These are phyloP conservation scores for Pandemis cinnamomeana DNA, from an alignment of 2,888 invertebrate genomes.

Conservation along the genomic window DNA sequence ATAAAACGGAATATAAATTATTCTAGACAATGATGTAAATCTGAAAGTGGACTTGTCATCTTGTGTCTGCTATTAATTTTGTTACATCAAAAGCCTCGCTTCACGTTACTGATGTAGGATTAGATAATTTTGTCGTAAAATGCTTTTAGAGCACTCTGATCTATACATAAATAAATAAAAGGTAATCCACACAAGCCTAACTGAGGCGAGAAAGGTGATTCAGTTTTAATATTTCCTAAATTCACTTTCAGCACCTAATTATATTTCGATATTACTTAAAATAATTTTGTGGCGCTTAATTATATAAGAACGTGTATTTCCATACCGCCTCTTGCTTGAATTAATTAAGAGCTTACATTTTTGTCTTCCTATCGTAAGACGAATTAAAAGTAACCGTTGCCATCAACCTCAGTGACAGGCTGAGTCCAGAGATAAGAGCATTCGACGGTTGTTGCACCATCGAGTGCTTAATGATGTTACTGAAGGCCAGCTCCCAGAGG, in stretches of 20 bases:
- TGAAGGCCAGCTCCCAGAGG: background rate
- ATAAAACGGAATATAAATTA: background rate
- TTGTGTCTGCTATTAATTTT: background rate
- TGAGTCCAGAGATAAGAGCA: slow-evolving; percentile 2
- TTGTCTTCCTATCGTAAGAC: background rate
- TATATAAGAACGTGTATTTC: background rate
- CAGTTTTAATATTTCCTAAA: background rate
- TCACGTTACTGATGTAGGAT: background rate
- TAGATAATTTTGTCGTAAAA: background rate
- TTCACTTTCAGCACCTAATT: background rate
- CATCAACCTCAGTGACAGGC: slow-evolving; percentile 2
- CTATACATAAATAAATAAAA: background rate
- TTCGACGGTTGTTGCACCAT: background rate
- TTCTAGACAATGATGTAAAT: background rate
- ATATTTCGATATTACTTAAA: background rate
- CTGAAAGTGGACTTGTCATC: background rate
- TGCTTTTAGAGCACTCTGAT: slow-evolving; percentile 7
- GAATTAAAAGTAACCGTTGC: slow-evolving; percentile 1
- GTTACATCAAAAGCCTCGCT: background rate
- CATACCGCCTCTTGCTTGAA: background rate
- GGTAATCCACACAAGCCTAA: background rate
- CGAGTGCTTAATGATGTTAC: background rate
- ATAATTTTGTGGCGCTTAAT: background rate
- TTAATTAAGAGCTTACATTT: background rate
- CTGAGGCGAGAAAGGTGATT: background rate